Evolutionary conservation across 2,888 invertebrate genomes (phyloP), one percentile per base, ranked within the genome.

Genomic region (Aspidiotus rigidus): DNA sequence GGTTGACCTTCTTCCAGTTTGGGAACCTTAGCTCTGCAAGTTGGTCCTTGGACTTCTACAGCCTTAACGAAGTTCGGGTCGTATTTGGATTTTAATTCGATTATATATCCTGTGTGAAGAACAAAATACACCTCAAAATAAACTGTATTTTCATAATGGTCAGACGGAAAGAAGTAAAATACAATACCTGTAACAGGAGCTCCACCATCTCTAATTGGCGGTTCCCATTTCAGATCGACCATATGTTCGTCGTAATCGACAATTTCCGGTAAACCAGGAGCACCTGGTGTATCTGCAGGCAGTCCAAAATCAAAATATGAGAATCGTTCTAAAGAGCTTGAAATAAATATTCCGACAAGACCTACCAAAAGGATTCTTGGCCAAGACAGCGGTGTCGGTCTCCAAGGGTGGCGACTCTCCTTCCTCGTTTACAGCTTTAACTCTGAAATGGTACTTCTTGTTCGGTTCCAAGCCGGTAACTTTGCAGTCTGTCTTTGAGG

Each of bases 371-470:
- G 99, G 98, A 84, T 99, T 98, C 82, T 99, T 99, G 67, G 99
- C 98, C 11, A 95, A 79, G 71, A 90, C 90, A 0, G 92, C 86
- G 49, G 86, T 85, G 75, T 94, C 93, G 0, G 93, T 90, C 74
- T 92, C 92, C 60, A 99, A 80, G 7, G 97, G 95, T 75, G 97
- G 97, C 0, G 96, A 96, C 78, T 93, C 93, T 7, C 99, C 99
- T 78, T 97, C 94, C 76, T 94, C 93, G 79, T 98, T 98, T 10
- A 93, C 85, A 8, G 99, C 99, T 76, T 92, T 93, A 0, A 99
- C 95, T 71, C 99, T 85, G 86, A 99, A 99, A 78, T 96, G 91
- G 80, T 99, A 99, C 71, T 94, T 91, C 78, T 93, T 92, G 73
- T 93, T 93, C 69, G 95, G 93, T 79, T 94, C 93, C 13, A 99